phyloP scores from a whole-genome alignment of 1,140 invertebrate species.

The Pristionchus pacificus region DNA sequence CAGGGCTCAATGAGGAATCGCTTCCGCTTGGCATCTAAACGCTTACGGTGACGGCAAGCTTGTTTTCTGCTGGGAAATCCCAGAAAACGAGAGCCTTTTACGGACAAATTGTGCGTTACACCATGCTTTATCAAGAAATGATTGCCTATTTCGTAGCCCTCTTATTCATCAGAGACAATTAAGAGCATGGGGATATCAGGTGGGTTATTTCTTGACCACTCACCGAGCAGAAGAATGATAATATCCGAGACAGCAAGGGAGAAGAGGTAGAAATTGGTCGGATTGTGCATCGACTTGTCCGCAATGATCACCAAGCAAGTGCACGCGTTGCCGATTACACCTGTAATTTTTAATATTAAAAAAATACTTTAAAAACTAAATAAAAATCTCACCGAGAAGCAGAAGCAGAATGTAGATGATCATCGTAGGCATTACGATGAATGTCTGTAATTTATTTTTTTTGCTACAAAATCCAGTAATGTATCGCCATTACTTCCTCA shows the following conservation, averaged over 20 bases:
- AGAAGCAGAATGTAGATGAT: constrained; percentile 39
- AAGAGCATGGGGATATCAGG: too few species aligned
- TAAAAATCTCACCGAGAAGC: constrained; percentile 6
- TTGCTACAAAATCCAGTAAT: too few species aligned
- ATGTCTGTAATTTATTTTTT: constrained; percentile 39
- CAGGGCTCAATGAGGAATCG: too few species aligned
- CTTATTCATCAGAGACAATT: too few species aligned
- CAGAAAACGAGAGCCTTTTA: too few species aligned
- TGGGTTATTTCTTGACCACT: constrained; percentile 19
- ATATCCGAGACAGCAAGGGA: constrained; percentile 86
- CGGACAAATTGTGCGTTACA: too few species aligned
- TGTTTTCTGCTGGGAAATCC: too few species aligned
- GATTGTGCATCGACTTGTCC: constrained; percentile 86
- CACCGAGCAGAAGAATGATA: constrained; percentile 69
- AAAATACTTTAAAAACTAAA: constrained; percentile 23
- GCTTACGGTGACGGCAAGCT: too few species aligned
- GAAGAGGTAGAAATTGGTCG: constrained; percentile 85
- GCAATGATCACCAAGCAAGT: constrained; percentile 85
- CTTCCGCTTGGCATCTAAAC: too few species aligned
- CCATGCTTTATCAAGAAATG: too few species aligned
- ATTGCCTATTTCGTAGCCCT: too few species aligned
- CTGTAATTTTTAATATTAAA: constrained; percentile 75
- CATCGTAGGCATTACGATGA: constrained; percentile 44
- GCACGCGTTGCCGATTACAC: constrained; percentile 76
- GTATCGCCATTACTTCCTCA: too few species aligned